A percentile compares a stretch with the other conserved stretches of the same genome.
phyloP scores from a whole-genome alignment of 2,888 invertebrate genomes.

The Melipona bicolor region DNA sequence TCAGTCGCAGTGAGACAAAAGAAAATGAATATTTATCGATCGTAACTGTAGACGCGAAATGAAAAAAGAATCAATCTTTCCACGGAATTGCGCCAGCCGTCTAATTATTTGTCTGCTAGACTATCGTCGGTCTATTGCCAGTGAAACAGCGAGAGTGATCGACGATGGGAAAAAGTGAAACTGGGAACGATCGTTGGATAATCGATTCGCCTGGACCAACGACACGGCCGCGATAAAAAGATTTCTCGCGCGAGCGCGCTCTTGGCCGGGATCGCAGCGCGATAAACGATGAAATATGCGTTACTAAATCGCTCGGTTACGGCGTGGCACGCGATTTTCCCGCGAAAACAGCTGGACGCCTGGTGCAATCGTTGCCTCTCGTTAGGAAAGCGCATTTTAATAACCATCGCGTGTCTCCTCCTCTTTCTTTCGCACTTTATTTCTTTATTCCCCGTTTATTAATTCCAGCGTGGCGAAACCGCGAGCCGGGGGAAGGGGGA shows the following conservation, averaged over 20 bases:
- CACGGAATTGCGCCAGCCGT: too few species aligned
- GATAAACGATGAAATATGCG: slow-evolving; percentile 25
- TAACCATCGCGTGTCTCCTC: slow-evolving; percentile 32
- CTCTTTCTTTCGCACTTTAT: neutral
- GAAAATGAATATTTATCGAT: too few species aligned
- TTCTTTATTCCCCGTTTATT: slow-evolving; percentile 23
- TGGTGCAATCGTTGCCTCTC: slow-evolving; percentile 14
- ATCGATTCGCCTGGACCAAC: neutral
- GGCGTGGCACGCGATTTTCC: neutral
- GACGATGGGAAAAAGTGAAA: neutral
- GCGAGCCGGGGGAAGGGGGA: neutral
- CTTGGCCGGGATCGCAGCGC: neutral
- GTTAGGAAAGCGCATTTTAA: slow-evolving; percentile 25
- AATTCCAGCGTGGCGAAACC: slow-evolving; percentile 13
- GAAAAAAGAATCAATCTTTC: too few species aligned
- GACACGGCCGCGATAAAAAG: neutral
- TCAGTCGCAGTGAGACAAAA: too few species aligned
- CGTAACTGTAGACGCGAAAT: too few species aligned
- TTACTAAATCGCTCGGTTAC: slow-evolving; percentile 31
- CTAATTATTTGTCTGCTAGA: too few species aligned
- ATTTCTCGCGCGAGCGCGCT: neutral
- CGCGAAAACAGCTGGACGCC: neutral
- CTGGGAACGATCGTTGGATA: neutral
- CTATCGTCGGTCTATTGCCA: too few species aligned
- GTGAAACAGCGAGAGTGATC: neutral